Evolutionary conservation across 2,113 vertebrate species (phyloP).

Genomic region (Urocynchramus pylzowi): DNA sequence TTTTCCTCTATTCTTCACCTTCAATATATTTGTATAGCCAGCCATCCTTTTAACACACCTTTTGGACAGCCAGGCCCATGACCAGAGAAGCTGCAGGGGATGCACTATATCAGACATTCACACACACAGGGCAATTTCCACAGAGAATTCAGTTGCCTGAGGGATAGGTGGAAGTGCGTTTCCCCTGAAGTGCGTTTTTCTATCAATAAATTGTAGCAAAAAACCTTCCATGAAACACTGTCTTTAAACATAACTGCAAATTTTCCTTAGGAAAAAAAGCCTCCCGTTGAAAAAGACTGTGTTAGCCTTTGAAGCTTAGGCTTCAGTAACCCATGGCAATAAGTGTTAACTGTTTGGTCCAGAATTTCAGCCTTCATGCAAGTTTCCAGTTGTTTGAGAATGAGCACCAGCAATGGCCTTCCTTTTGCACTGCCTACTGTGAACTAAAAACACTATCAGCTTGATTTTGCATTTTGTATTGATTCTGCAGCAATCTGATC

Average conservation of each 20-base stretch:
- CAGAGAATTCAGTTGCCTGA: background rate
- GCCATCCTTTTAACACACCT: background rate
- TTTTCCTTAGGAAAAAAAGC: background rate
- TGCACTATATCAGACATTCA: background rate
- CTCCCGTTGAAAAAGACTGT: background rate
- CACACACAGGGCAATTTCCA: background rate
- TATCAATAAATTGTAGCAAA: background rate
- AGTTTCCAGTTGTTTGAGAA: constrained; percentile 11
- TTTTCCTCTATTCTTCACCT: background rate
- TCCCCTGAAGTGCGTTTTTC: background rate
- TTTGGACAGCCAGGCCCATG: background rate
- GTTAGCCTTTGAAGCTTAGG: background rate
- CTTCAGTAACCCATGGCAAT: background rate
- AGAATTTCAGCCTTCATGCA: background rate
- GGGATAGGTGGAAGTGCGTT: background rate
- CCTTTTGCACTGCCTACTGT: background rate
- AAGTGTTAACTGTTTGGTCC: background rate
- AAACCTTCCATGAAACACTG: background rate
- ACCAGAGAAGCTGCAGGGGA: background rate
- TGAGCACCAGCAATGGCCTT: background rate
- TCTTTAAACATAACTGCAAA: background rate
- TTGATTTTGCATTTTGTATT: constrained; percentile 27
- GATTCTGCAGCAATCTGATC: constrained; percentile 9
- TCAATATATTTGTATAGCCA: background rate
- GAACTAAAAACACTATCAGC: background rate